These are phyloP conservation scores for Synchiropus splendidus DNA, from an alignment of 2,113 vertebrate species.

Conservation along the genomic window DNA sequence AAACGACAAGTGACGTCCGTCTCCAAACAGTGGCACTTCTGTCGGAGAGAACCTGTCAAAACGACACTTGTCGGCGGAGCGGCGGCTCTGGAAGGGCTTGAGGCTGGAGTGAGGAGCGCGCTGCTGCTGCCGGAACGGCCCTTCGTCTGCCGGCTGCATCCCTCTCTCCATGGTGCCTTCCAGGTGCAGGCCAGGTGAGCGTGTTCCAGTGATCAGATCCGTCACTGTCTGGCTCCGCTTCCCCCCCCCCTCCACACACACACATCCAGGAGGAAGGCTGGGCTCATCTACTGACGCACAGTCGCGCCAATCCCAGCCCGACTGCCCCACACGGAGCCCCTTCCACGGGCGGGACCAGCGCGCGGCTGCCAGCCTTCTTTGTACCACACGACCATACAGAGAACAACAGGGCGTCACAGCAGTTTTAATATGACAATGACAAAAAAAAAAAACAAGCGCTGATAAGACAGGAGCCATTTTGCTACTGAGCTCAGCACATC, in stretches of 20 bases:
- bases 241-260: constrained; percentile 44
- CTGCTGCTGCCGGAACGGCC: constrained; percentile 78
- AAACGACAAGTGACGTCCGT: constrained; percentile 59
- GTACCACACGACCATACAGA: constrained; percentile 24
- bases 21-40: constrained; percentile 77
- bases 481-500: constrained; percentile 21
- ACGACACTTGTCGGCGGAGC: constrained; percentile 72
- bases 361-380: constrained; percentile 25
- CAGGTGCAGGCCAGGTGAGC: not conserved
- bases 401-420: constrained; percentile 30
- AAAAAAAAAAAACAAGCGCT: constrained; percentile 15
- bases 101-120: constrained; percentile 81
- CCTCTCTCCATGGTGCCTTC: constrained; percentile 75
- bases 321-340: constrained; percentile 39
- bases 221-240: constrained; percentile 59
- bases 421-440: constrained; percentile 11
- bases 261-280: constrained; percentile 52
- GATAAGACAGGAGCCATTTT: constrained; percentile 46
- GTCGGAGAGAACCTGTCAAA: constrained; percentile 83
- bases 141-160: constrained; percentile 81
- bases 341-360: constrained; percentile 33
- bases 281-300: constrained; percentile 76
- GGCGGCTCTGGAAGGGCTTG: constrained; percentile 79
- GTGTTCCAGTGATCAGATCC: constrained; percentile 5
- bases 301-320: constrained; percentile 81